phyloP scores from a whole-genome alignment of 2,888 invertebrate genomes.

The Callinectes sapidus region DNA sequence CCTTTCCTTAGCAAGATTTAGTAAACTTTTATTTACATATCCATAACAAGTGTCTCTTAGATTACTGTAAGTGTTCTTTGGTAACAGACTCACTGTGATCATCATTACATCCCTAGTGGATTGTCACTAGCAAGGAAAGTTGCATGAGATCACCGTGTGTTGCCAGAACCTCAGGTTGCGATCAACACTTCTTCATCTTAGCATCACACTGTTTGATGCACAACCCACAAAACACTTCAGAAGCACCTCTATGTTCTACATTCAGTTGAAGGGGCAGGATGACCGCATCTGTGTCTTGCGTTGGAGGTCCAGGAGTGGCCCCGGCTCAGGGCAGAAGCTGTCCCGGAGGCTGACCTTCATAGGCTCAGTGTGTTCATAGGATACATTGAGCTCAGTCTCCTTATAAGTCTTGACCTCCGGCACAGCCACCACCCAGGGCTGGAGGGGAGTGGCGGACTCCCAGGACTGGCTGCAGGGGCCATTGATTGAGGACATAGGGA shows the following conservation, averaged over 20 bases:
- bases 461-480: background rate
- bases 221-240: background rate
- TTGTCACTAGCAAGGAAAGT: conserved; percentile 5
- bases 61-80: background rate
- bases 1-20: background rate
- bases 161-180: background rate
- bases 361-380: conserved; percentile 80
- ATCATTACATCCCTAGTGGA: background rate
- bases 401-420: conserved; percentile 72
- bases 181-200: background rate
- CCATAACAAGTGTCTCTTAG: background rate
- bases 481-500: background rate
- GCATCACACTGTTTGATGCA: background rate
- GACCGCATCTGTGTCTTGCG: conserved; percentile 36
- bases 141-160: background rate
- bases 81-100: background rate
- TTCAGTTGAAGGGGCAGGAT: conserved; percentile 56
- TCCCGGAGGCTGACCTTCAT: conserved; percentile 76
- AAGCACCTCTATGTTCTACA: background rate
- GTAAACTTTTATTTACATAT: background rate
- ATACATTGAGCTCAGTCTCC: conserved; percentile 74
- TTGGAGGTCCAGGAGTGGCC: conserved; percentile 46
- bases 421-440: conserved; percentile 69
- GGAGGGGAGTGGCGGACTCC: conserved; percentile 35
- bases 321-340: background rate